Percentiles rank a stretch among this genome's conserved stretches.
phyloP scores from a whole-genome alignment of 2,797 vertebrate species.

The Hypotaenidia okinawae region DNA sequence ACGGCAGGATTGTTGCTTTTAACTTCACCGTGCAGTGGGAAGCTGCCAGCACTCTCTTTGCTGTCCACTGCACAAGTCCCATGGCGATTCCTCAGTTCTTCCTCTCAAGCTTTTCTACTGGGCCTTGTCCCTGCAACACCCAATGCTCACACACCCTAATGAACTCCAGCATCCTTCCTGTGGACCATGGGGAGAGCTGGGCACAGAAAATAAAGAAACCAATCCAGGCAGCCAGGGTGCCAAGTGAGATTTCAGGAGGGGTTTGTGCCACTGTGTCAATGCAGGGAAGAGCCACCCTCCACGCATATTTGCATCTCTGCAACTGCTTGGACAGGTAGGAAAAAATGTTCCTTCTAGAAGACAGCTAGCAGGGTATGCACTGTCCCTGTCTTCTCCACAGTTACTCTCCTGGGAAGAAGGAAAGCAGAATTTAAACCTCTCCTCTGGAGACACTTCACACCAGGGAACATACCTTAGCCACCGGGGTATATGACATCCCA shows the following conservation, averaged over 20 bases:
- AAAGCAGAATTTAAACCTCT: neutral
- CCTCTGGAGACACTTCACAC: neutral
- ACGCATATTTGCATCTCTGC: neutral
- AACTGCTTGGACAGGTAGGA: neutral
- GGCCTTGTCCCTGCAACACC: neutral
- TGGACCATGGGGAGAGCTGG: neutral
- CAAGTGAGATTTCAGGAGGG: neutral
- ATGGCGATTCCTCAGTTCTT: neutral
- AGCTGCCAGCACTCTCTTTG: neutral
- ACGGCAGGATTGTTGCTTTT: neutral
- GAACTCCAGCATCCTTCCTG: neutral
- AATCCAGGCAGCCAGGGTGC: neutral
- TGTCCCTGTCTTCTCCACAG: neutral
- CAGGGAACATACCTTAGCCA: neutral
- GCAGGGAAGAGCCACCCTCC: neutral
- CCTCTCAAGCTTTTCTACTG: neutral
- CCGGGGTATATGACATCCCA: neutral
- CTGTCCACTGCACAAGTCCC: neutral
- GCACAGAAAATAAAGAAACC: rapidly evolving
- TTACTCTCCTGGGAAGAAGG: neutral
- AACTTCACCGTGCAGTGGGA: neutral
- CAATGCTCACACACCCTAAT: neutral
- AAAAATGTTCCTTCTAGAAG: neutral
- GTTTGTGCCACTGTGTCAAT: neutral
- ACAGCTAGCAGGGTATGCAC: neutral